Percentiles rank a stretch among this genome's conserved stretches.
These are phyloP conservation scores for Illadopsis cleaveri DNA, from an alignment of 2,113 vertebrate species.

Conservation along the genomic window DNA sequence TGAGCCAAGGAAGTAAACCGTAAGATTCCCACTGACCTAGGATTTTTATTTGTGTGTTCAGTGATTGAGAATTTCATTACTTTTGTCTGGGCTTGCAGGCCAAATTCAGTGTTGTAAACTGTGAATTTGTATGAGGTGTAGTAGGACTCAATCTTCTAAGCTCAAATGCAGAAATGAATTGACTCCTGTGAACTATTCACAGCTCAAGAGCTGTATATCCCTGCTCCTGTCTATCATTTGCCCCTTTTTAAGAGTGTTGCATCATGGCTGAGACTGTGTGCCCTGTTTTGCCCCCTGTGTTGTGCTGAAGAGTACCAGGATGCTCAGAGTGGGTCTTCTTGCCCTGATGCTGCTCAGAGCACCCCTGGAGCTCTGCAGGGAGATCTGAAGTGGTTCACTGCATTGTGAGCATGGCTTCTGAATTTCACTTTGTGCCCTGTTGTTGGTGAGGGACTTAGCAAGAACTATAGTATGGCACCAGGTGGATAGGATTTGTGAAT, in stretches of 20 bases:
- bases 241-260: background rate
- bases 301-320: background rate
- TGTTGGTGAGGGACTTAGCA: background rate
- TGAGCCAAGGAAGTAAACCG: slow-evolving; percentile 44
- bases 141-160: background rate
- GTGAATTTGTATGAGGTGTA: background rate
- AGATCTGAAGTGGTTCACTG: background rate
- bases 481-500: background rate
- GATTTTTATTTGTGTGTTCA: background rate
- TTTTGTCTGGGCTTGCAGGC: background rate
- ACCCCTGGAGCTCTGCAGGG: background rate
- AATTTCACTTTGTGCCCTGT: background rate
- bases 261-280: background rate
- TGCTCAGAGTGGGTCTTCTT: background rate
- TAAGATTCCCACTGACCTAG: slow-evolving; percentile 23
- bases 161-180: background rate
- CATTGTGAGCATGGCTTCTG: background rate
- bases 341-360: background rate
- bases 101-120: background rate
- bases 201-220: background rate
- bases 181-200: background rate
- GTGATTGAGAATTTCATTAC: background rate
- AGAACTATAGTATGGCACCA: background rate
- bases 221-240: background rate
- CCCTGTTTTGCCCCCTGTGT: background rate